phyloP scores from a whole-genome alignment of 2,888 invertebrate genomes.

The Anthophora plumipes region DNA sequence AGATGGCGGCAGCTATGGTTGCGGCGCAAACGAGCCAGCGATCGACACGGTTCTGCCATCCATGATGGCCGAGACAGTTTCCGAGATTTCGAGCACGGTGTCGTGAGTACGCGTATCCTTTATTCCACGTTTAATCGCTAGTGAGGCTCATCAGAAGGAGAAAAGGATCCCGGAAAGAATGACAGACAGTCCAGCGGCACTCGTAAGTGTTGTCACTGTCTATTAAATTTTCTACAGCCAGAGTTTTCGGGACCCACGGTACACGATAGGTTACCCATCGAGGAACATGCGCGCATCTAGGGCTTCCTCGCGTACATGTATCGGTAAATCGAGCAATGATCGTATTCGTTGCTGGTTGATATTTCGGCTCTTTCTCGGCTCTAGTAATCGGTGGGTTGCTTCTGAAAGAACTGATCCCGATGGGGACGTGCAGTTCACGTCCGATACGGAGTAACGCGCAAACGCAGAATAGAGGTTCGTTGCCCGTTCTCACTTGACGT shows the following conservation, averaged over 20 bases:
- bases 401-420: constrained; percentile 41
- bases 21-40: constrained; percentile 55
- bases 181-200: constrained; percentile 73
- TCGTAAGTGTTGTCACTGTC: constrained; percentile 76
- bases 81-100: constrained; percentile 68
- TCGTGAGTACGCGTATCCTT: constrained; percentile 66
- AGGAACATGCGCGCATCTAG: constrained; percentile 35
- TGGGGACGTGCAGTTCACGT: constrained; percentile 58
- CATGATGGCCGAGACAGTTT: constrained; percentile 71
- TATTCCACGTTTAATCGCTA: constrained; percentile 56
- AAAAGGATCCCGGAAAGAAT: constrained; percentile 64
- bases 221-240: constrained; percentile 50
- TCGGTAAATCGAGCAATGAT: constrained; percentile 1
- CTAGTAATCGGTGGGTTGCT: constrained; percentile 13
- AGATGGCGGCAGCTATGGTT: constrained; percentile 58
- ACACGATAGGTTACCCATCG: constrained; percentile 48
- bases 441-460: constrained; percentile 59
- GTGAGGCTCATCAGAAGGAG: constrained; percentile 37
- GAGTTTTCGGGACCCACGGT: constrained; percentile 39
- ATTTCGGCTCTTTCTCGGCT: background rate
- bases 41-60: constrained; percentile 60
- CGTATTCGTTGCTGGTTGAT: background rate
- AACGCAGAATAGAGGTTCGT: constrained; percentile 68
- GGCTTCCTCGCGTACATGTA: background rate
- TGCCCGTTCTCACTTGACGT: constrained; percentile 70